Evolutionary conservation across 1,140 invertebrate species (phyloP).

Genomic region (Streblospio benedicti): DNA sequence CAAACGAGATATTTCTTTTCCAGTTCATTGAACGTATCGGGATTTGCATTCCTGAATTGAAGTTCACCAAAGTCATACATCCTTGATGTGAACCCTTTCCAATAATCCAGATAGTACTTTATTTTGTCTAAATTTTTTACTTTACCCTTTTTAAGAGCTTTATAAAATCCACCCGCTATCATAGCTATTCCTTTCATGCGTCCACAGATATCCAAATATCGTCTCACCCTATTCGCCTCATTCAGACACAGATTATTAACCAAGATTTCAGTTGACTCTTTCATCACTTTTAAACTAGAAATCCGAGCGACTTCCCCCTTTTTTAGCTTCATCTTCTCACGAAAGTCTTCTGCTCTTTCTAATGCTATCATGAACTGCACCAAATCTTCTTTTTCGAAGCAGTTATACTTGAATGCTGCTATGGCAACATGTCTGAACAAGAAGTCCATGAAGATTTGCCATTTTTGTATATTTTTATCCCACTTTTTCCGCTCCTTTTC

Average conservation of each 20-base stretch:
- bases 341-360: slow-evolving; percentile 10
- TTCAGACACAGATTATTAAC: not conserved
- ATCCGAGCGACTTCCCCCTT: slow-evolving; percentile 5
- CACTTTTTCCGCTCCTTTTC: slow-evolving; percentile 14
- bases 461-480: slow-evolving; percentile 7
- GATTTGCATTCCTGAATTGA: slow-evolving; percentile 1
- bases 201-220: slow-evolving; percentile 2
- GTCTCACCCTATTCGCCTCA: slow-evolving; percentile 3
- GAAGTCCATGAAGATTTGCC: slow-evolving; percentile 16
- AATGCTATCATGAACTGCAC: slow-evolving; percentile 7
- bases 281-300: not conserved
- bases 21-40: slow-evolving; percentile 4
- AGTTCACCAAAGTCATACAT: slow-evolving; percentile 9
- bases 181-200: slow-evolving; percentile 5
- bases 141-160: slow-evolving; percentile 13
- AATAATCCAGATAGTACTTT: slow-evolving; percentile 11
- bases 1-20: slow-evolving; percentile 12
- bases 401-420: slow-evolving; percentile 12
- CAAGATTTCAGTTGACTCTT: slow-evolving; percentile 1
- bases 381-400: slow-evolving; percentile 11
- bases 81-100: slow-evolving; percentile 14
- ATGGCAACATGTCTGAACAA: slow-evolving; percentile 13
- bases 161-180: slow-evolving; percentile 12
- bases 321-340: slow-evolving; percentile 8
- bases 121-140: slow-evolving; percentile 7